Evolutionary conservation across 1,140 invertebrate genomes (phyloP), one percentile per base, ranked within the genome.

Genomic region (Ceratina australensis): DNA sequence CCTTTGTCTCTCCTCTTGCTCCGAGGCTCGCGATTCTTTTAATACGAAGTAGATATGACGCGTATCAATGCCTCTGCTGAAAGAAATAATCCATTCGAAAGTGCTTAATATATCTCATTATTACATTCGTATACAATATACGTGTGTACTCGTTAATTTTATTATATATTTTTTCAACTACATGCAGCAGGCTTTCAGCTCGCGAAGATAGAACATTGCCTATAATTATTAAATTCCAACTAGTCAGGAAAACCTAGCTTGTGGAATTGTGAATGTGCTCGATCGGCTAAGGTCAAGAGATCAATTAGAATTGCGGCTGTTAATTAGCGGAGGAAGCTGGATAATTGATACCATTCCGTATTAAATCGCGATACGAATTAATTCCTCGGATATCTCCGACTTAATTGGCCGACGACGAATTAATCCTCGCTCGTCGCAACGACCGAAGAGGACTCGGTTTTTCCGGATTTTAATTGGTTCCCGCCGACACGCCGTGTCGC

Each of bases 381-480:
- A 65, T 60, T 60, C 56, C 33, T 10, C 26, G 73, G 56, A 42
- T 69, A 76, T 60, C 73, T 42, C 16, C 8, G 26, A 56, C 50
- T 76, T 76, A 76, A 76, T 76, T 76, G 65, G 73, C 56, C 56
- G 22, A 10, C 74, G 67, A 77, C 74, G 74, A 77, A 77, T 77
- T 77, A 77, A 77, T 77, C 67, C 66, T n/a, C 42, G 33, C 20
- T 10, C 28, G 7, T 57, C 52, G 72, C 26, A 24, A 57, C 73
- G 65, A 20, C 20, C 33, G 49, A 76, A 76, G 65, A 66, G 73
- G 56, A 76, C 67, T 75, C 22, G 22, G 56, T 57, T 76, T 76
- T 69, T 76, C 66, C 64, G 60, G 73, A 76, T 76, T 76, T 76
- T 76, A 76, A 76, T 76, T 76, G 73, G 73, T 69, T 76, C 73